Percentiles rank a stretch among this genome's conserved stretches.
These are phyloP conservation scores for Drosophila serrata DNA, from an alignment of 1,140 invertebrate species.

Conservation along the genomic window DNA sequence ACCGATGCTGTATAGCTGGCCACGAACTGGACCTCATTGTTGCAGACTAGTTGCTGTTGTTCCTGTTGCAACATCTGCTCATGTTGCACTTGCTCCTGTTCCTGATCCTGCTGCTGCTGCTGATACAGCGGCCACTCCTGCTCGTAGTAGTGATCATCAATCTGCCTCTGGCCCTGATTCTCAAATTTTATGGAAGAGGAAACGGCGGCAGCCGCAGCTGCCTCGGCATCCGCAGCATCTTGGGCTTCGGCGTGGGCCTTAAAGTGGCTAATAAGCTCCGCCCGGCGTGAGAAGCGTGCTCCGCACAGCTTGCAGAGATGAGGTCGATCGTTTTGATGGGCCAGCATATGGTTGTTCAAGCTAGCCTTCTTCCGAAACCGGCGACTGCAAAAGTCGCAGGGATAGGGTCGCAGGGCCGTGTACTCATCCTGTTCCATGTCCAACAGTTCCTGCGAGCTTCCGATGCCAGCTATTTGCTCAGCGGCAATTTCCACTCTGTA, in stretches of 20 bases:
- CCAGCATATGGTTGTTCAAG: slow-evolving; percentile 93
- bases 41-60: slow-evolving; percentile 32
- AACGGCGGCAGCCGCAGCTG: slow-evolving; percentile 58
- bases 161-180: slow-evolving; percentile 49
- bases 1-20: slow-evolving; percentile 31
- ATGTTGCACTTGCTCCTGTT: slow-evolving; percentile 8
- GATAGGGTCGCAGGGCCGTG: slow-evolving; percentile 92
- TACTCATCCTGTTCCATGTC: slow-evolving; percentile 93
- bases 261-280: slow-evolving; percentile 92
- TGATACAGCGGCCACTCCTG: slow-evolving; percentile 73
- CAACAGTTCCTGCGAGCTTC: slow-evolving; percentile 87
- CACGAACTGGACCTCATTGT: slow-evolving; percentile 25
- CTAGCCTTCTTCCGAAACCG: slow-evolving; percentile 93
- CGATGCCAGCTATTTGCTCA: slow-evolving; percentile 87
- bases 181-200: slow-evolving; percentile 62
- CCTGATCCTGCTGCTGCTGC: slow-evolving; percentile 28
- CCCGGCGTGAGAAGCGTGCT: slow-evolving; percentile 90
- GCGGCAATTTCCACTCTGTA: slow-evolving; percentile 89
- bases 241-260: slow-evolving; percentile 90
- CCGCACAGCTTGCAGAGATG: slow-evolving; percentile 92
- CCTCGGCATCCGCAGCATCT: slow-evolving; percentile 86
- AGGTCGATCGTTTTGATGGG: slow-evolving; percentile 92
- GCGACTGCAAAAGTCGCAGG: slow-evolving; percentile 93
- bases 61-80: slow-evolving; percentile 18
- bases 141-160: slow-evolving; percentile 79